These are phyloP conservation scores for Papilio elwesi DNA, from an alignment of 2,888 invertebrate genomes.

Conservation along the genomic window DNA sequence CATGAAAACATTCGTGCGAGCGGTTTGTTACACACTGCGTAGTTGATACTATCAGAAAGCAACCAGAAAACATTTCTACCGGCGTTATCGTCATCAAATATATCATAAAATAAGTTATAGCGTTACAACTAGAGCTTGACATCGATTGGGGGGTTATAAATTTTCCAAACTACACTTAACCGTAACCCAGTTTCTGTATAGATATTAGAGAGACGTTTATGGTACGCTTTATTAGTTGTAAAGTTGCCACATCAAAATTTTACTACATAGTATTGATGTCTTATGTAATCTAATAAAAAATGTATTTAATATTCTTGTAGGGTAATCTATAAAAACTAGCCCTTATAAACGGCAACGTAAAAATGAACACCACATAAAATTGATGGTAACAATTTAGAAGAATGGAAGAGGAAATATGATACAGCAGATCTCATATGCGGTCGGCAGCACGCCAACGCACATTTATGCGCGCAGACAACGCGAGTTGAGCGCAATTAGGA, in stretches of 20 bases:
- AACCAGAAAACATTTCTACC: neutral
- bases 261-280: conserved; percentile 23
- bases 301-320: neutral
- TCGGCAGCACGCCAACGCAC: too few relatives aligned
- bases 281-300: conserved; percentile 22
- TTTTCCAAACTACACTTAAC: conserved; percentile 17
- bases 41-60: neutral
- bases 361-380: too few relatives aligned
- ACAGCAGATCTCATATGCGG: too few relatives aligned
- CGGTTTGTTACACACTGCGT: too few relatives aligned
- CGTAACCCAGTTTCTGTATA: conserved; percentile 16
- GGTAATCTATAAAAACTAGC: neutral
- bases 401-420: too few relatives aligned
- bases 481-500: too few relatives aligned
- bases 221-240: conserved; percentile 35
- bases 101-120: conserved; percentile 9
- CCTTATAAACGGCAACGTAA: neutral
- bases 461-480: too few relatives aligned
- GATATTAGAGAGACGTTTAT: conserved; percentile 14
- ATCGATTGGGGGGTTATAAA: conserved; percentile 22
- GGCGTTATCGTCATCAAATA: neutral
- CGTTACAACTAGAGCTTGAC: neutral
- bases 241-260: conserved; percentile 28
- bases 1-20: too few relatives aligned
- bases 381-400: too few relatives aligned